phyloP scores from a whole-genome alignment of 2,888 invertebrate species.

The Tenthredo mesomela region DNA sequence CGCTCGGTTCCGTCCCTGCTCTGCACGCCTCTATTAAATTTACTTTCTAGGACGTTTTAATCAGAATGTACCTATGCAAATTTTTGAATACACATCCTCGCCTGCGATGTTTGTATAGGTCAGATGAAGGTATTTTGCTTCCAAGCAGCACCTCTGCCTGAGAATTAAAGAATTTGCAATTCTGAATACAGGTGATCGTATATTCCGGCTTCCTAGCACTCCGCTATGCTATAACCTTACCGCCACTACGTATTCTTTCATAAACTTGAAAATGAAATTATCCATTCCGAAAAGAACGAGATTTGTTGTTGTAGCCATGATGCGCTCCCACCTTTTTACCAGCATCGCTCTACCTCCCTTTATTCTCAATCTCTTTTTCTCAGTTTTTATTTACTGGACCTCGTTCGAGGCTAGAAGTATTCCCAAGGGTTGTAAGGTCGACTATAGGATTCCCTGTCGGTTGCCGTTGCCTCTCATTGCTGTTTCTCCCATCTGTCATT shows the following conservation, averaged over 20 bases:
- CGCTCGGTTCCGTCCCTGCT: constrained; percentile 4
- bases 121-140: constrained; percentile 76
- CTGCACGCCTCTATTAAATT: constrained; percentile 73
- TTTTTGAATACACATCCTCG: constrained; percentile 77
- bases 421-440: not conserved
- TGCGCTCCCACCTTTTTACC: not conserved
- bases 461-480: not conserved
- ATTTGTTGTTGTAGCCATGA: constrained; percentile 43
- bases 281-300: constrained; percentile 51
- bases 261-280: constrained; percentile 52
- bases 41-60: constrained; percentile 78
- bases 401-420: constrained; percentile 6
- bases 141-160: constrained; percentile 67
- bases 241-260: constrained; percentile 45
- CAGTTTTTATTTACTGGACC: not conserved
- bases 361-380: constrained; percentile 4
- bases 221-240: constrained; percentile 44
- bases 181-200: constrained; percentile 74
- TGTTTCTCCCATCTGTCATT: constrained; percentile 3
- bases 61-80: constrained; percentile 78
- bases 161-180: constrained; percentile 78
- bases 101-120: constrained; percentile 76
- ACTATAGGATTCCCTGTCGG: not conserved
- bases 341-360: not conserved
- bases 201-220: constrained; percentile 54